These are phyloP conservation scores for Leucosticte australis DNA, from an alignment of 2,113 vertebrate species.

Conservation along the genomic window DNA sequence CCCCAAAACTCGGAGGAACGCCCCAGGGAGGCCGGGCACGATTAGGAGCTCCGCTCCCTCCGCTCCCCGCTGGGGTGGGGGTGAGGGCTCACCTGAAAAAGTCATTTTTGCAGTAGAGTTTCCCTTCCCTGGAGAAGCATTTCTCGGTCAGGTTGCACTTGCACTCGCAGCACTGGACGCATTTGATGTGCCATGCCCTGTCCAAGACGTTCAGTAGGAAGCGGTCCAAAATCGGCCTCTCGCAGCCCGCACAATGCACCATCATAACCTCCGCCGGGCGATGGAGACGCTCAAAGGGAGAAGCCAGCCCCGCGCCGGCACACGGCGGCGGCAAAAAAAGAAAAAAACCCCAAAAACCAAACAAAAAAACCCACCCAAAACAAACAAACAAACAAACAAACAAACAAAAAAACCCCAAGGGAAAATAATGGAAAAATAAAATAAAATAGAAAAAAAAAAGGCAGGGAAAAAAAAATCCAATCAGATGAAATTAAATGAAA, in stretches of 20 bases:
- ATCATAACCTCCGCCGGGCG: slow-evolving; percentile 84
- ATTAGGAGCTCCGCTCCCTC: not conserved
- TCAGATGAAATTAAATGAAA: not conserved
- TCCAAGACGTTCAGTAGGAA: slow-evolving; percentile 95
- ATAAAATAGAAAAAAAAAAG: not conserved
- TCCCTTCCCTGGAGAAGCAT: slow-evolving; percentile 96
- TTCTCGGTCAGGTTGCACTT: slow-evolving; percentile 93
- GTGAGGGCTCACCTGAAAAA: slow-evolving; percentile 90
- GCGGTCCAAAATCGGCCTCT: slow-evolving; percentile 94
- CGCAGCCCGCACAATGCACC: slow-evolving; percentile 97
- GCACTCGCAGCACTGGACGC: slow-evolving; percentile 97
- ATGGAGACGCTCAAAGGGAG: not conserved
- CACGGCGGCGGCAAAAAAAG: not conserved
- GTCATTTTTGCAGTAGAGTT: slow-evolving; percentile 97
- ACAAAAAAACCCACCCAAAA: not conserved
- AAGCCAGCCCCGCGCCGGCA: not conserved
- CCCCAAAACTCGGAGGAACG: not conserved
- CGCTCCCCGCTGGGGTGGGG: not conserved
- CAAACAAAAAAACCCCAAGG: too few relatives aligned
- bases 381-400: not conserved
- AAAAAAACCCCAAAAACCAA: not conserved
- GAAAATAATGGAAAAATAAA: not conserved
- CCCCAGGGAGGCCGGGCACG: not conserved
- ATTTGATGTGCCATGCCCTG: slow-evolving; percentile 95
- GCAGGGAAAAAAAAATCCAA: not conserved